These are phyloP conservation scores for Oreohelix idahoensis DNA, from an alignment of 1,140 invertebrate genomes.

Conservation along the genomic window DNA sequence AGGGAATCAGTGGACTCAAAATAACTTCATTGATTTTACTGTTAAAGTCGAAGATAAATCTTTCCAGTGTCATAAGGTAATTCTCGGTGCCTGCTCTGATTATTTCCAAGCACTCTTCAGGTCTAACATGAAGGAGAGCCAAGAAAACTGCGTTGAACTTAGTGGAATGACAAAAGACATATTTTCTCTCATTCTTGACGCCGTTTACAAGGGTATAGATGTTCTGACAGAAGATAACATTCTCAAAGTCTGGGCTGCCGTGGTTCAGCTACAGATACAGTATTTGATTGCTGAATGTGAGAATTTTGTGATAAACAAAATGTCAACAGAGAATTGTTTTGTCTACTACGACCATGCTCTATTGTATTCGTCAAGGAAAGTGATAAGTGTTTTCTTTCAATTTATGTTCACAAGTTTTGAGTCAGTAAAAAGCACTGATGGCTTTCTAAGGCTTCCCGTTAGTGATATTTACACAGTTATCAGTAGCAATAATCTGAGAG, in stretches of 20 bases:
- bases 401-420: not conserved
- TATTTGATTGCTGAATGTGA: slow-evolving; percentile 7
- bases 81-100: too few relatives aligned
- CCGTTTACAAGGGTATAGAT: not conserved
- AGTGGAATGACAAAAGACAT: not conserved
- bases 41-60: too few relatives aligned
- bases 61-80: too few relatives aligned
- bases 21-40: too few relatives aligned
- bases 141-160: not conserved
- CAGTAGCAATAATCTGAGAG: not conserved
- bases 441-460: not conserved
- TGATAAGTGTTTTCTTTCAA: not conserved
- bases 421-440: not conserved
- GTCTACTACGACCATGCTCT: not conserved
- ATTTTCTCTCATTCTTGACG: not conserved
- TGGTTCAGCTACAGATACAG: not conserved
- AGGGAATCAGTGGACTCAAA: too few relatives aligned
- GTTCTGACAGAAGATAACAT: slow-evolving; percentile 16
- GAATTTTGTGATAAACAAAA: not conserved
- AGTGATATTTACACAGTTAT: not conserved
- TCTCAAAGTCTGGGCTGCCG: not conserved
- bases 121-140: slow-evolving; percentile 10
- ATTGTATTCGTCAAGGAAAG: not conserved
- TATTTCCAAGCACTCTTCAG: too few relatives aligned
- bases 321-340: not conserved